Evolutionary conservation across 2,797 vertebrate species (phyloP).

Genomic region (Sciurus carolinensis): DNA sequence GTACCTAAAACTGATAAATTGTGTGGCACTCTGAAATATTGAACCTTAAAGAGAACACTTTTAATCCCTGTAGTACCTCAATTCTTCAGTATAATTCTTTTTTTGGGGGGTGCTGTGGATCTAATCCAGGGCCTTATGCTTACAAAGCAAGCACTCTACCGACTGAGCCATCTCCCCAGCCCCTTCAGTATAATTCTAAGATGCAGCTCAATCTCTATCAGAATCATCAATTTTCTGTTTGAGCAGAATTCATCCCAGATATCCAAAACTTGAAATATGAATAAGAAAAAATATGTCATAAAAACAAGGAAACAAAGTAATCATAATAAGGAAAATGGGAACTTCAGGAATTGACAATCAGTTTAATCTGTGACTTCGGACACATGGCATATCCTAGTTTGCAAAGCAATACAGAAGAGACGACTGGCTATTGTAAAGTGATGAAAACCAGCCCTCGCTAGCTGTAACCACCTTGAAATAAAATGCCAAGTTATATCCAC

Average conservation of each 20-base stretch:
- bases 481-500: neutral
- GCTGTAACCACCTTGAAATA: conserved; percentile 51
- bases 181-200: neutral
- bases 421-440: neutral
- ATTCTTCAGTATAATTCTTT: neutral
- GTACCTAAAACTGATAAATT: neutral
- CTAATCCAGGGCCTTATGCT: no score
- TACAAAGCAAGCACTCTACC: no score
- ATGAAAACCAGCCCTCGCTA: neutral
- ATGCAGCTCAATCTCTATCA: neutral
- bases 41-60: neutral
- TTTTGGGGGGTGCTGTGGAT: no score
- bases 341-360: neutral
- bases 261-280: neutral
- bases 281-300: neutral
- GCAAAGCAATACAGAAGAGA: neutral
- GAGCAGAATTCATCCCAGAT: neutral
- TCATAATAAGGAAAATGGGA: conserved; percentile 35
- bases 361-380: neutral
- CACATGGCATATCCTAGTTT: neutral
- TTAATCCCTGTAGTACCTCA: neutral
- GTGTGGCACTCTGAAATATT: neutral
- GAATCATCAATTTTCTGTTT: neutral
- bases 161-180: no score
- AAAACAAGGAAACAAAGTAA: conserved; percentile 10